These are phyloP conservation scores for Myodes glareolus DNA, from an alignment of 2,113 vertebrate species.

Conservation along the genomic window DNA sequence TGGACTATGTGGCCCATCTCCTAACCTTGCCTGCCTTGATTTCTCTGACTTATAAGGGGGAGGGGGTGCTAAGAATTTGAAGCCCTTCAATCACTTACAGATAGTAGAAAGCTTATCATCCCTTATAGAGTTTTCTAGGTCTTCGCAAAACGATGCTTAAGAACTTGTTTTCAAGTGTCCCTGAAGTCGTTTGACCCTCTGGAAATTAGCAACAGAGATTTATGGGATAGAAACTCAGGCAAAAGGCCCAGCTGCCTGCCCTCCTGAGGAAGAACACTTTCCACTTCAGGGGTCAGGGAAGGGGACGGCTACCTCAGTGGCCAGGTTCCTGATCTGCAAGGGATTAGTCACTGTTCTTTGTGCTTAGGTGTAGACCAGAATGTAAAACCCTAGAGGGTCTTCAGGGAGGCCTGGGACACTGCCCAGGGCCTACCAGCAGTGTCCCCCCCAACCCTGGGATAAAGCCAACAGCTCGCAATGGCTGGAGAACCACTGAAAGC, in stretches of 20 bases:
- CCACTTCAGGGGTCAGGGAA: background rate
- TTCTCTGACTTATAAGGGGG: background rate
- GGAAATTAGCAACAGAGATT: background rate
- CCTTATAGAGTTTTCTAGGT: background rate
- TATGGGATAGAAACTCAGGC: background rate
- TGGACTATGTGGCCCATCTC: fast-evolving
- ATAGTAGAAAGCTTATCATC: background rate
- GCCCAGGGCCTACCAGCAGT: background rate
- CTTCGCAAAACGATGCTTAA: slow-evolving; percentile 6
- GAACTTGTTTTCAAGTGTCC: background rate
- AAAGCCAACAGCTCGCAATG: background rate
- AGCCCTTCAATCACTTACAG: background rate
- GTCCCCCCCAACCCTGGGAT: background rate
- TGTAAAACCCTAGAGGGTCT: background rate
- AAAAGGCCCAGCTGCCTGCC: background rate
- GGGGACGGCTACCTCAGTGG: background rate
- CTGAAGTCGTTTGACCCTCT: background rate
- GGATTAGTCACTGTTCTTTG: fast-evolving
- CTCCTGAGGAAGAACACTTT: background rate
- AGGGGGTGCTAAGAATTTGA: background rate
- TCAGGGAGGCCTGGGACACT: background rate
- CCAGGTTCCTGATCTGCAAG: background rate
- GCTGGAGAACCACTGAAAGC: background rate
- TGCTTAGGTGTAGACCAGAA: background rate
- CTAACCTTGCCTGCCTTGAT: background rate